Conservation (phyloP, 2,888 invertebrate species). For the Eupithecia tripunctaria region DNA sequence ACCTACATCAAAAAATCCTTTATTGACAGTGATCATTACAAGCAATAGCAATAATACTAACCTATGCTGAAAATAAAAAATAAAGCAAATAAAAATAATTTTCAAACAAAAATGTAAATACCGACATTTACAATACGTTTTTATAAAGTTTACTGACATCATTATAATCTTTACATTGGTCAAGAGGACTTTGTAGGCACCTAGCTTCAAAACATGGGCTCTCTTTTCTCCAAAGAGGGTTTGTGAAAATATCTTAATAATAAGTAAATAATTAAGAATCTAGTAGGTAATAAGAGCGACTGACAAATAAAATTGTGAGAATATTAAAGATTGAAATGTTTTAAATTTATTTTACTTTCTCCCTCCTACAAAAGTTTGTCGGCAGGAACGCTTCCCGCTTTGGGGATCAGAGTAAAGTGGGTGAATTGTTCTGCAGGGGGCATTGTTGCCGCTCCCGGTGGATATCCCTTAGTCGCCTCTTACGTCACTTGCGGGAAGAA, state of each 20-base stretch:
- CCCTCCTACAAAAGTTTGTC: not conserved
- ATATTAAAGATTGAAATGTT: slow-evolving; percentile 2
- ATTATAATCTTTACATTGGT: not conserved
- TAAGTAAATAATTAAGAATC: not conserved
- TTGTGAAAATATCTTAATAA: not conserved
- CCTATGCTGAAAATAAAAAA: not conserved
- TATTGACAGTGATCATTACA: not conserved
- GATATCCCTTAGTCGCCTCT: too few species aligned
- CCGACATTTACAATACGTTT: not conserved
- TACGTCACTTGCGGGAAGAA: too few species aligned
- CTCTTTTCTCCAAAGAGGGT: not conserved
- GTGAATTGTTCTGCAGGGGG: too few species aligned
- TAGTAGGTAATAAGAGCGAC: slow-evolving; percentile 5
- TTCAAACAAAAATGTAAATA: not conserved
- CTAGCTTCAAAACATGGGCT: not conserved
- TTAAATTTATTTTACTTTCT: not conserved
- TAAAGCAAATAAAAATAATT: too few species aligned
- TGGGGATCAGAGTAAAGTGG: too few species aligned
- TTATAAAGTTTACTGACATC: not conserved
- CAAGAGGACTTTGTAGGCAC: not conserved
- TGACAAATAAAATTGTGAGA: not conserved
- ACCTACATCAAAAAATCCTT: not conserved
- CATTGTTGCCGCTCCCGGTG: too few species aligned
- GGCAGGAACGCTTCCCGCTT: too few species aligned
- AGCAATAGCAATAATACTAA: too few species aligned